Conservation (phyloP, 2,888 invertebrate species). For the Tachystola acroxantha region DNA sequence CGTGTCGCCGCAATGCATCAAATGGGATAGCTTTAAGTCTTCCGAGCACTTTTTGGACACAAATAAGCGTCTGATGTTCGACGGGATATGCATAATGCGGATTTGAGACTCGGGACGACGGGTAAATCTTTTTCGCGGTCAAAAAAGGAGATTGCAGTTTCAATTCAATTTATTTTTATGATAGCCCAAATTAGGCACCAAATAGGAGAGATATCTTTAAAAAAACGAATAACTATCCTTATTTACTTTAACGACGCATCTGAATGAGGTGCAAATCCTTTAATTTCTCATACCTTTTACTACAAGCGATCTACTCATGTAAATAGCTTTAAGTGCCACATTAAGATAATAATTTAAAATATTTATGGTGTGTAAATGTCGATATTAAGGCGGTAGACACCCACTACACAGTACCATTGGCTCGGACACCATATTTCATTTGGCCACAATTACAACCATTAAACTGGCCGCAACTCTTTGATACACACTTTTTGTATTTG, state of each 20-base stretch:
- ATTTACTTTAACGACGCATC: too few species aligned
- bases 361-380: constrained; percentile 71
- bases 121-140: too few species aligned
- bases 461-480: constrained; percentile 72
- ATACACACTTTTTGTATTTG: constrained; percentile 66
- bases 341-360: constrained; percentile 65
- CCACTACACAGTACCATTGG: constrained; percentile 53
- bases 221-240: too few species aligned
- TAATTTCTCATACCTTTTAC: constrained; percentile 24
- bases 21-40: constrained; percentile 69
- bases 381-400: constrained; percentile 66
- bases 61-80: constrained; percentile 71
- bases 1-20: constrained; percentile 72
- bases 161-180: too few species aligned
- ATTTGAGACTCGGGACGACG: constrained; percentile 19
- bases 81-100: constrained; percentile 59
- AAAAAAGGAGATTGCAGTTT: too few species aligned
- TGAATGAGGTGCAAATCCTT: constrained; percentile 42
- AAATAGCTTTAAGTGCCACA: constrained; percentile 50
- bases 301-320: constrained; percentile 34
- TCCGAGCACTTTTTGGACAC: constrained; percentile 72
- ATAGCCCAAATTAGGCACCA: too few species aligned
- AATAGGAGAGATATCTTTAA: too few species aligned
- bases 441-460: constrained; percentile 74
- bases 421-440: constrained; percentile 66